Evolutionary conservation across 2,888 invertebrate species (phyloP).

Genomic region (Notodonta ziczac): DNA sequence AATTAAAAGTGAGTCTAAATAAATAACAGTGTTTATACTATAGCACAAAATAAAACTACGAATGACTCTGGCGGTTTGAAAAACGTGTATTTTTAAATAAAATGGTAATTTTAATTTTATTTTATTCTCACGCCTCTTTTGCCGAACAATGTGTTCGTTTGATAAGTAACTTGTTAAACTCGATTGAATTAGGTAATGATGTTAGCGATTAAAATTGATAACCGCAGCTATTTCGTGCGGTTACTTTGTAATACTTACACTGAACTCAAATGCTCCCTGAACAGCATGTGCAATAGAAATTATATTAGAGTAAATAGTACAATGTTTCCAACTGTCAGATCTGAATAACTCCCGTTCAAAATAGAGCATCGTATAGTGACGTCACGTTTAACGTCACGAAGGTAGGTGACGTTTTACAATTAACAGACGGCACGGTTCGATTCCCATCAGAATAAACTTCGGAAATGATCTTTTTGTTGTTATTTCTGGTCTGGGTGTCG

Average conservation of each 20-base stretch:
- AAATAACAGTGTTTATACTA: too few species aligned
- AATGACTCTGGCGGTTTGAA: not conserved
- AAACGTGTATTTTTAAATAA: not conserved
- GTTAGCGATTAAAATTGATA: constrained; percentile 8
- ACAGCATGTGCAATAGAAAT: constrained; percentile 58
- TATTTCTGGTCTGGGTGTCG: too few species aligned
- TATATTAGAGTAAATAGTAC: constrained; percentile 17
- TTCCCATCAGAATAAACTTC: too few species aligned
- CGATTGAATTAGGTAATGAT: constrained; percentile 13
- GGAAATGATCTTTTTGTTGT: too few species aligned
- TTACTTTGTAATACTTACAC: constrained; percentile 89
- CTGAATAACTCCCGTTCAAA: not conserved
- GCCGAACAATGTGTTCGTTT: constrained; percentile 22
- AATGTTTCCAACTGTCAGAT: constrained; percentile 5
- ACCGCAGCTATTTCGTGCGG: not conserved
- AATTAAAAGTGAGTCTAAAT: too few species aligned
- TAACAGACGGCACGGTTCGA: too few species aligned
- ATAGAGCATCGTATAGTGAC: not conserved
- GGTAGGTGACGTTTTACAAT: too few species aligned
- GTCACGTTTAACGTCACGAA: not conserved
- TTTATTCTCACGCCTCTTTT: constrained; percentile 3
- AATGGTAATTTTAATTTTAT: not conserved
- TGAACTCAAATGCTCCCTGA: constrained; percentile 95
- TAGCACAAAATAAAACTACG: too few species aligned
- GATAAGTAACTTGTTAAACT: constrained; percentile 29